phyloP scores from a whole-genome alignment of 2,113 vertebrate genomes.

The Scortum barcoo region DNA sequence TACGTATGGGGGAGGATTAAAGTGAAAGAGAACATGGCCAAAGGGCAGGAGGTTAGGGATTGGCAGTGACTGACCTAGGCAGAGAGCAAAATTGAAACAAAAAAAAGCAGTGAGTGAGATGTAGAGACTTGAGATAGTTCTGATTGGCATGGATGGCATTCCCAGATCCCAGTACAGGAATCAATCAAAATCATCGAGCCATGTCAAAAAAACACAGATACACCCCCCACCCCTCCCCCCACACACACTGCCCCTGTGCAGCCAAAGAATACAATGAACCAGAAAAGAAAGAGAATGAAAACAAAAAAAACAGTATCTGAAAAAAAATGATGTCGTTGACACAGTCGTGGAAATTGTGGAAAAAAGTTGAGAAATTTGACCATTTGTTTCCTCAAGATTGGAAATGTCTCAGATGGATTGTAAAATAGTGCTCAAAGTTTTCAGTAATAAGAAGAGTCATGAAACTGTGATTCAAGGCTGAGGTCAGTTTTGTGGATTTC shows the following conservation, averaged over 20 bases:
- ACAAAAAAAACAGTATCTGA: background rate
- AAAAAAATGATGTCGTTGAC: background rate
- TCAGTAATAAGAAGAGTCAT: background rate
- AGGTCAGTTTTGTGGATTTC: background rate
- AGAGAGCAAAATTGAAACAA: slow-evolving; percentile 20
- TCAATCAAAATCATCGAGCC: slow-evolving; percentile 23
- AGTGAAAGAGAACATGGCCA: slow-evolving; percentile 35
- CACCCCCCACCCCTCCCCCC: too few relatives aligned
- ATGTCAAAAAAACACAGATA: background rate
- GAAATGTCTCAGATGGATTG: background rate
- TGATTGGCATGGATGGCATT: slow-evolving; percentile 19
- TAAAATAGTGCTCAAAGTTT: background rate
- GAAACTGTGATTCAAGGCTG: background rate
- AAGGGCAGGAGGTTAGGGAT: slow-evolving; percentile 30
- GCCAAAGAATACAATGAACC: background rate
- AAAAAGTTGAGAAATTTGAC: background rate
- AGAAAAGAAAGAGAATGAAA: background rate
- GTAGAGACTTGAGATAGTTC: background rate
- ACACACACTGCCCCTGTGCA: background rate
- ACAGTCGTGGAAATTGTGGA: background rate
- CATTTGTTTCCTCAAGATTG: background rate
- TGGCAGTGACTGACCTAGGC: slow-evolving; percentile 25
- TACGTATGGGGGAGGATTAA: slow-evolving; percentile 45
- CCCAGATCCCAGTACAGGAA: slow-evolving; percentile 18
- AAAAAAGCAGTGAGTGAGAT: background rate